phyloP scores from a whole-genome alignment of 2,113 vertebrate genomes.

The Trachemys scripta region DNA sequence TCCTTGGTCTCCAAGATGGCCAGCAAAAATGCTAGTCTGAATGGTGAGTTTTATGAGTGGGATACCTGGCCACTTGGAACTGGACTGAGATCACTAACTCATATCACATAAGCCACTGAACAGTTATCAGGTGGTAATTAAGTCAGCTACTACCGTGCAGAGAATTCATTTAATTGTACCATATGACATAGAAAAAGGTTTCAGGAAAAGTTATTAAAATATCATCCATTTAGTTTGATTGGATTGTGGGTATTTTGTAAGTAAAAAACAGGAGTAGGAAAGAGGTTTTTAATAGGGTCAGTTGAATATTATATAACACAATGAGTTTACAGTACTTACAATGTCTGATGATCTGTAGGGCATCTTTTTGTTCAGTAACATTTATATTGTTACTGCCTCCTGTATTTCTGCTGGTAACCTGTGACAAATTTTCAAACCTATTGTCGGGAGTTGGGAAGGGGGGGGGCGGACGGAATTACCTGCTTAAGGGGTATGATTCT shows the following conservation, averaged over 20 bases:
- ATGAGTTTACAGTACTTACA: background rate
- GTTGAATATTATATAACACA: background rate
- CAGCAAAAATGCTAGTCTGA: background rate
- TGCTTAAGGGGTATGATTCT: background rate
- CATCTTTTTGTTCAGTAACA: background rate
- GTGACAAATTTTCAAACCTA: background rate
- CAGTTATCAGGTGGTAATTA: background rate
- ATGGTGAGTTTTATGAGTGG: rapidly evolving
- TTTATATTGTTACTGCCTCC: background rate
- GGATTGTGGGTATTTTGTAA: background rate
- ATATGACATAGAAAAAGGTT: background rate
- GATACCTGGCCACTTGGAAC: rapidly evolving
- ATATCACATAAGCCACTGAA: background rate
- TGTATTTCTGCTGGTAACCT: background rate
- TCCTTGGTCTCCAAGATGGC: background rate
- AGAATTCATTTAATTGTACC: background rate
- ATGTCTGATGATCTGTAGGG: background rate
- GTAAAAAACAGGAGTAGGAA: background rate
- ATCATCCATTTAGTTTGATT: background rate
- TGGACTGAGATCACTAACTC: background rate
- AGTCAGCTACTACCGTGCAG: background rate
- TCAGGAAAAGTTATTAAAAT: background rate
- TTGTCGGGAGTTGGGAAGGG: too few relatives aligned
- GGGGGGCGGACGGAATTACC: background rate
- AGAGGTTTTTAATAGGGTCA: background rate